Base-by-base conservation (phyloP, 2,797 vertebrate genomes). In the Enteromius unitaeniatus region DNA sequence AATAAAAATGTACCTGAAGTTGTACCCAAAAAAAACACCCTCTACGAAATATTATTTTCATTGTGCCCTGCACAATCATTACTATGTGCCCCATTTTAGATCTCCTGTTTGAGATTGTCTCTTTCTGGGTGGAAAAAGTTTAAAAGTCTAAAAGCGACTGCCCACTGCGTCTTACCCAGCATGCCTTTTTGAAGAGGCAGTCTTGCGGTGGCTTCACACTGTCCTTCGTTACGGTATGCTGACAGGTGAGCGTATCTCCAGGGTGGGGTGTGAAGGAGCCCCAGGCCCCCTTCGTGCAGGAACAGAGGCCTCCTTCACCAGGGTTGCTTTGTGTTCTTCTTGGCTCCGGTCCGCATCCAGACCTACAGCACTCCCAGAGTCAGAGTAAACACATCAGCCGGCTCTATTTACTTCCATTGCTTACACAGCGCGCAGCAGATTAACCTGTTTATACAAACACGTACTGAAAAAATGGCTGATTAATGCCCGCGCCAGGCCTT, bases 381-480 rank as follows among this genome's bases (percentile, higher is more conserved):
- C 78, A 45, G 78, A 86, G 87, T 88, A 88, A 89, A 90, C 88
- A 85, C 86, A 81, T 84, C 87, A 83, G 76, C 80, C 76, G 19
- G 64, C 55, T 84, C 82, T 85, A 81, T 89, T 88, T 90, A 88
- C 88, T 86, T 86, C 81, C 78, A 34, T 21, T 73, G 82, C 85
- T 82, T 90, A 86, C 84, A 88, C 87, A 86, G 86, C 53, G 60
- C 13, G 34, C 78, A 42, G 80, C 40, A 68, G 80, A 86, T 87
- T 86, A 85, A 60, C 51, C 62, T 82, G 76, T 89, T 87, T 86
- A 85, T 85, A 86, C 75, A 82, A 84, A 89, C 83, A 78, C 78
- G 15, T 79, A 84, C 75, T 79, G 62, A 81, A 77, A 79, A 79
- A 82, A 84, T 11, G 23, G n/a, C 34, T 74, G 65, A 88, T 86